A percentile compares a stretch with the other conserved stretches of the same genome.
These are phyloP conservation scores for Melanchra persicariae DNA, from an alignment of 2,888 invertebrate species.

Conservation along the genomic window DNA sequence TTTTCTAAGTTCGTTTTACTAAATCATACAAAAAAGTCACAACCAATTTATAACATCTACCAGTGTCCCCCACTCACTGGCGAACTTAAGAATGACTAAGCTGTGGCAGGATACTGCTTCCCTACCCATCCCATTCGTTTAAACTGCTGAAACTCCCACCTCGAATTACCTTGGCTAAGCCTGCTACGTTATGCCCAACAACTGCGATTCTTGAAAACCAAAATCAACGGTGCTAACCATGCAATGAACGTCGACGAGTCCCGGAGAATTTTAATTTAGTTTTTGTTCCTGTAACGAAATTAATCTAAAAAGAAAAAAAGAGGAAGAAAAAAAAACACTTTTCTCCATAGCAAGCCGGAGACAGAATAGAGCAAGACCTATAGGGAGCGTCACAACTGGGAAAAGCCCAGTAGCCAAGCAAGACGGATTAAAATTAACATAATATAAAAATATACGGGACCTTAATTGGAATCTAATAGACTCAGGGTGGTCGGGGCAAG, in stretches of 20 bases:
- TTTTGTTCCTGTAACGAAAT: not conserved
- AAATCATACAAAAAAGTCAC: not conserved
- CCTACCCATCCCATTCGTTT: not conserved
- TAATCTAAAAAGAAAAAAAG: not conserved
- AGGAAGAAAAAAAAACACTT: not conserved
- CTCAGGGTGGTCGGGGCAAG: no score
- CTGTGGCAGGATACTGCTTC: not conserved
- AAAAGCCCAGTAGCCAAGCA: not conserved
- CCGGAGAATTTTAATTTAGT: not conserved
- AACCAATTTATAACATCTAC: not conserved
- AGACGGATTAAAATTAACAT: not conserved
- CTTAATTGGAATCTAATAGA: not conserved
- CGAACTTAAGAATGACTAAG: conserved; percentile 4
- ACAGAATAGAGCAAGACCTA: not conserved
- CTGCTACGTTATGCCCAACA: not conserved
- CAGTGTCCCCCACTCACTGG: not conserved
- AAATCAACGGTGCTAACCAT: not conserved
- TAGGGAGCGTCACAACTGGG: not conserved
- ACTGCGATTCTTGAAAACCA: not conserved
- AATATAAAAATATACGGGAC: not conserved
- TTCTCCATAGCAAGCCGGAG: not conserved
- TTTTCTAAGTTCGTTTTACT: not conserved
- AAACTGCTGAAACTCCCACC: not conserved
- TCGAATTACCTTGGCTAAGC: not conserved
- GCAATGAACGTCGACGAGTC: not conserved